phyloP scores from a whole-genome alignment of 2,797 vertebrate species.

The Bradypodion ventrale region DNA sequence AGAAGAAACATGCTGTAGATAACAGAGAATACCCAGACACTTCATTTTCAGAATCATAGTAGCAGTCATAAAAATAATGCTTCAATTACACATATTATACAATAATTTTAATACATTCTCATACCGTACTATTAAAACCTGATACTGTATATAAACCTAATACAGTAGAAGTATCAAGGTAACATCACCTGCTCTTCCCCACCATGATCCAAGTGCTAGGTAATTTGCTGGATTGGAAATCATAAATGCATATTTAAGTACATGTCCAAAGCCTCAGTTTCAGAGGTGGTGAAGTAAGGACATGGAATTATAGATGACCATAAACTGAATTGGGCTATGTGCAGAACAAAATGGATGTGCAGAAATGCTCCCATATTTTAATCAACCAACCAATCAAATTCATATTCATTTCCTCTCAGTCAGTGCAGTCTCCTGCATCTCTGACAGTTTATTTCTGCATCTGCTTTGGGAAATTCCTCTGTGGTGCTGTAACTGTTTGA shows the following conservation, averaged over 20 bases:
- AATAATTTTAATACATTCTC: no score
- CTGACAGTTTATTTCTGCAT: conserved; percentile 13
- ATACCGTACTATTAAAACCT: no score
- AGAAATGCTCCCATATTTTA: no score
- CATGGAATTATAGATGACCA: background rate
- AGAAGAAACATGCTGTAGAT: no score
- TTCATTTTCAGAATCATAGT: no score
- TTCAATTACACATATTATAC: no score
- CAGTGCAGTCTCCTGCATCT: background rate
- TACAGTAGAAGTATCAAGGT: background rate
- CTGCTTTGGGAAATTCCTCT: fast-evolving
- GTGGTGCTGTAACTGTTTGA: background rate
- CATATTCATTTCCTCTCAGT: no score
- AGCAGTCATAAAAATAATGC: no score
- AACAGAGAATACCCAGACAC: no score
- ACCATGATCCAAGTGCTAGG: background rate
- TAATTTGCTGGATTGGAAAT: background rate
- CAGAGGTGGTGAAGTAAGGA: background rate
- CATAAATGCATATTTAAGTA: background rate
- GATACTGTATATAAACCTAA: background rate
- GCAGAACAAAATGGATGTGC: background rate
- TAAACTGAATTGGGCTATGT: background rate
- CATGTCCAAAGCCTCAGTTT: background rate
- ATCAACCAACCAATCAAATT: no score
- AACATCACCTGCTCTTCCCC: background rate